Evolutionary conservation across 1,140 invertebrate species (phyloP), one percentile per base, ranked within the genome.

Genomic region (Saxidomus purpurata): DNA sequence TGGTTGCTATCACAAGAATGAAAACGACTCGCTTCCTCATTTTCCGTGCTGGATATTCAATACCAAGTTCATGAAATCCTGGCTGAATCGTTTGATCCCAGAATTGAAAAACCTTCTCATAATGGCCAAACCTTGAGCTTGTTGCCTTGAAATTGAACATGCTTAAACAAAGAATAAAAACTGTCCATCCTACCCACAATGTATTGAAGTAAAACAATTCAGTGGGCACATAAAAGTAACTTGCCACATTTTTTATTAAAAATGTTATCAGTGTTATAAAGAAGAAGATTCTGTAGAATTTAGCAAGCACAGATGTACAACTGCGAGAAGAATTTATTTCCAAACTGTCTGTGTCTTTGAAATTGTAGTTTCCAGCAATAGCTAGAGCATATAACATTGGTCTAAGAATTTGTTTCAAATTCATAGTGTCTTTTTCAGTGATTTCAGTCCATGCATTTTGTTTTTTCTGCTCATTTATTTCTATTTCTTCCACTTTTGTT

Each of bases 311-410:
- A 38, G n/a, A 79, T 55, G 28, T 79, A 36, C 2, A 15, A n/a
- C 17, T 52, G 40, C 25, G 47, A 3, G 25, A 2, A 3, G 3
- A 19, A 11, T 47, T 11, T 31, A 15, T 71, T 19, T 71, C 19
- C 19, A n/a, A n/a, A 49, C 8, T 34, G 36, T 40, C 2, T n/a
- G 74, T 52, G 19, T 85, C 82, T 52, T 19, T 52, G 34, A 85
- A 85, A 47, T 74, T 85, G 67, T 85, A 85, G 55, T 38, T 25
- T 47, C 82, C 82, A 52, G 40, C n/a, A 36, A 74, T 34, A 11
- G 63, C 63, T 28, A 85, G 6, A 4, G 13, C 40, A 43, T 25
- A 71, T 40, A 85, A 47, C 28, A 85, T 49, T 17, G 82, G 82
- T 28, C 31, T 47, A 22, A 85, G 25, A 22, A 85, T 67, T 28